phyloP scores from a whole-genome alignment of 1,140 invertebrate species.

The Pseudoatta argentina region DNA sequence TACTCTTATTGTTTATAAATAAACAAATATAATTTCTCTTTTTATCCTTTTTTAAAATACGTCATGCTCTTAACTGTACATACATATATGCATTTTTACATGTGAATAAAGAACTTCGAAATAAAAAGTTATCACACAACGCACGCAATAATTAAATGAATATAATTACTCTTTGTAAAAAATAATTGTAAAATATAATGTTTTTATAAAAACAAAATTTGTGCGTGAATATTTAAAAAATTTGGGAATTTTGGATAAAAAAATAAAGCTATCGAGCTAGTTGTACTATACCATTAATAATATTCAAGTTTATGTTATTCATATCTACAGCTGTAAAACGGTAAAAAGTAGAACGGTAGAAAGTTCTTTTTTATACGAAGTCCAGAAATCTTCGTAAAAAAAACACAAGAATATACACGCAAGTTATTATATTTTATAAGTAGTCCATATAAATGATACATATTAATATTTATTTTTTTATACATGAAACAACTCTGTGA shows the following conservation, averaged over 20 bases:
- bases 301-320: not conserved
- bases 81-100: not conserved
- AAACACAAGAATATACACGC: not conserved
- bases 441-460: not conserved
- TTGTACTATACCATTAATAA: not conserved
- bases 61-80: not conserved
- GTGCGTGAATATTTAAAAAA: not conserved
- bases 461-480: not conserved
- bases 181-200: slow-evolving; percentile 1
- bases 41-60: slow-evolving; percentile 34
- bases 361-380: not conserved
- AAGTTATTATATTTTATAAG: not conserved
- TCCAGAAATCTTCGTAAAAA: not conserved
- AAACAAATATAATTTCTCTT: slow-evolving; percentile 45
- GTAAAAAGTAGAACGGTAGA: not conserved
- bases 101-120: not conserved
- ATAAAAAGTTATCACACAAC: not conserved
- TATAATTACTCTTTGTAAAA: not conserved
- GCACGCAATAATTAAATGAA: not conserved
- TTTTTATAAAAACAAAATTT: not conserved
- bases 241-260: not conserved
- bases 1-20: not conserved
- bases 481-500: not conserved
- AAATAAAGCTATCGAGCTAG: not conserved
- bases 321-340: slow-evolving; percentile 4